A percentile compares a stretch with the other conserved stretches of the same genome.
Conservation (phyloP, 2,797 vertebrate genomes). For the Neosilurus hyrtlii region DNA sequence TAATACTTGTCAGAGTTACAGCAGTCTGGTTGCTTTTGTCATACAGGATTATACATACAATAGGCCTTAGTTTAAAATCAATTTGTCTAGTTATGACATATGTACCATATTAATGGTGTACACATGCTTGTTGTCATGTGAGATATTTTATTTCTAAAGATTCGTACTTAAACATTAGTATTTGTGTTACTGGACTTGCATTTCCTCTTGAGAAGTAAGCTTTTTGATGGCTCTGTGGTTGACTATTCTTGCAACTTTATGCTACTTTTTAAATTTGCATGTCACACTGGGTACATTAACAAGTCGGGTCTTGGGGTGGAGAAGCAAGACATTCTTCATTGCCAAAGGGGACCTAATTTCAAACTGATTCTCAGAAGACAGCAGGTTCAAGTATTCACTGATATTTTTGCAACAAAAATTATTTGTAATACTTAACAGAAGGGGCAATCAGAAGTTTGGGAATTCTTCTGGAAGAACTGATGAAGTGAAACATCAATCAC, state of each 20-base stretch:
- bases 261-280: not conserved
- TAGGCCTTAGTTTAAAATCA: not conserved
- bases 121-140: not conserved
- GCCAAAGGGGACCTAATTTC: conserved; percentile 35
- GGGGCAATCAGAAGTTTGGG: conserved; percentile 20
- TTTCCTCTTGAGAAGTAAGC: not conserved
- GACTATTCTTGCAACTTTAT: not conserved
- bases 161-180: not conserved
- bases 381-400: conserved; percentile 28
- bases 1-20: too few species aligned
- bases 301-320: not conserved
- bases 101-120: not conserved
- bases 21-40: too few species aligned
- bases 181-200: not conserved
- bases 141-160: not conserved
- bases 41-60: not conserved
- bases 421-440: conserved; percentile 38
- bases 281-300: not conserved
- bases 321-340: conserved; percentile 27
- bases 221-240: not conserved
- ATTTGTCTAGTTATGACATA: not conserved
- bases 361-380: conserved; percentile 44
- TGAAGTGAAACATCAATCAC: not conserved
- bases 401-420: conserved; percentile 50
- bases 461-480: not conserved